Evolutionary conservation across 2,888 invertebrate species (phyloP), one percentile per base, ranked within the genome.

Genomic region (Rhodophaea formosa): DNA sequence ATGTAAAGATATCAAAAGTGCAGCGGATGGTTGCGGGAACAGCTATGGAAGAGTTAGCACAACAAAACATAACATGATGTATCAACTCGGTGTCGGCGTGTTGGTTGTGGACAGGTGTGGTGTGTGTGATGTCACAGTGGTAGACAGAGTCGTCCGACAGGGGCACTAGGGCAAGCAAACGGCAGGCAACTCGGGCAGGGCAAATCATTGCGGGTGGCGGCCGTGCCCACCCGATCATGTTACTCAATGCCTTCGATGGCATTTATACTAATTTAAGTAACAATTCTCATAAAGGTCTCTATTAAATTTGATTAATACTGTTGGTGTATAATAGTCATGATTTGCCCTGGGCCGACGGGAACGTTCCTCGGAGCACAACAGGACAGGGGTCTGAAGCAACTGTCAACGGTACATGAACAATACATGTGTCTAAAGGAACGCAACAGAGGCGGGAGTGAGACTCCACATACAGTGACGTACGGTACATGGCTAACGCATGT

Each of bases 391-490:
- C 68, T 67, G 75, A 82, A 83, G 83, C 82, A 61, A 64, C 66
- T 70, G 72, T 71, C 72, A 77, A 74, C 75, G 71, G 77, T 73
- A 82, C 79, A 82, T 78, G 82, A 78, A 80, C 84, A 83, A 75
- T 77, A 79, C 75, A 77, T 75, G 79, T 72, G 76, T 80, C 80
- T 80, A 74, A 49, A 77, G 75, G 77, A 77, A 74, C 74, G 81
- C 83, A 84, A 79, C 77, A 80, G 77, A 79, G 81, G 84, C 77
- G 73, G 79, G 80, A 80, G 83, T 74, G 81, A 77, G 80, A 78
- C 80, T 80, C 82, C 84, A 80, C 83, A 80, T 71, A 75, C 76
- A 72, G 64, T 70, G 74, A 74, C 74, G 75, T 71, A 74, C 74
- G 75, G 75, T 71, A 77, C 76, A 77, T 77, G 79, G 73, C 77